Evolutionary conservation across 2,113 vertebrate genomes (phyloP), one percentile per base, ranked within the genome.

Genomic region (Labeo rohita): DNA sequence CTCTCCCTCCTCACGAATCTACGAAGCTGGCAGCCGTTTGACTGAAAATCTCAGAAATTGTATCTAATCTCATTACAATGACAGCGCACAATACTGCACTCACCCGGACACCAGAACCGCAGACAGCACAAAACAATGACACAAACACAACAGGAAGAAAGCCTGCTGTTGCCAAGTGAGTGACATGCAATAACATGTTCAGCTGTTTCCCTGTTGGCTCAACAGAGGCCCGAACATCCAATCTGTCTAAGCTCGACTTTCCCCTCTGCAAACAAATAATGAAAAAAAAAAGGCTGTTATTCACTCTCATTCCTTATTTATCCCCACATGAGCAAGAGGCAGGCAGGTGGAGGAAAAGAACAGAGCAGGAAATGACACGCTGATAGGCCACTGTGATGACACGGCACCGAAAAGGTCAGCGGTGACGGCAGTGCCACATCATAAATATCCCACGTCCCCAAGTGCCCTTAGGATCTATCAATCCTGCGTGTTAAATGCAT

Each of bases 161-260:
- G 34, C 47, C 28, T 56, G 81, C 80, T 70, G 47, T 82, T 70
- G 39, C 50, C 66, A 21, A 83, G 49, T 56, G 66, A 83, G 81
- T 84, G 66, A 84, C 82, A 73, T 59, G 68, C 68, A 59, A 84
- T 73, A 73, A 74, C 66, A 84, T 45, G 66, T 73, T 83, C 21
- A 18, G 23, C 36, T 70, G 47, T 54, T 82, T 82, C 50, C 34
- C 52, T 84, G 82, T 84, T 73, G 66, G 82, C 50, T 73, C 82
- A 73, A 59, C 47, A 83, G 28, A 36, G 6, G 63, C 80, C 52
- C 54, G 23, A 56, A 72, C 50, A 73, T 72, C 10, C 68, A 84
- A 73, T 84, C 68, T 73, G 66, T 11, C 28, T 8, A 16, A 82
- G 80, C 16, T 70, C 3, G 28, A 66, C 7, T 68, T 49, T 18